These are phyloP conservation scores for Anguilla megastoma DNA, from an alignment of 2,797 vertebrate species.

Conservation along the genomic window DNA sequence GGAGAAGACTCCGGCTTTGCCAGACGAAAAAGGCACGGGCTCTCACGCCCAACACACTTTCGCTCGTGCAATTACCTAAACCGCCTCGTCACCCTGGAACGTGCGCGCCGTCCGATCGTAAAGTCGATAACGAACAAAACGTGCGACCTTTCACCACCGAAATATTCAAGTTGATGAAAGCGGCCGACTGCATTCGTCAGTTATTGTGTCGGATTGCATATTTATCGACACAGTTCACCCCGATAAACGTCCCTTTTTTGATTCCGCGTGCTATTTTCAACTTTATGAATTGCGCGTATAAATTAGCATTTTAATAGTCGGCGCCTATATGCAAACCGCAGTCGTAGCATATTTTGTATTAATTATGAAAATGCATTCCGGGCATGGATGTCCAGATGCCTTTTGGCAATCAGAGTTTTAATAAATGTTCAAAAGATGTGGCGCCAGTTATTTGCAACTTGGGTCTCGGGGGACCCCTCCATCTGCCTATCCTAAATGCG, in stretches of 20 bases:
- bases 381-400: constrained; percentile 38
- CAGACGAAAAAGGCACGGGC: neutral
- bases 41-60: neutral
- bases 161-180: neutral
- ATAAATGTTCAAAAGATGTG: constrained; percentile 35
- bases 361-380: constrained; percentile 40
- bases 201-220: neutral
- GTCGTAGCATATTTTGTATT: constrained; percentile 34
- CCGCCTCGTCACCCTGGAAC: neutral
- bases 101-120: neutral
- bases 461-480: constrained; percentile 28
- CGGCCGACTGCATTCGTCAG: neutral
- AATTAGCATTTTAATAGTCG: neutral
- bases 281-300: neutral
- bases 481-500: constrained; percentile 37
- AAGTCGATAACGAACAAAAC: neutral
- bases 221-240: neutral
- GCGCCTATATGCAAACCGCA: constrained; percentile 11
- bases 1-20: neutral
- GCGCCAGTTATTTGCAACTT: constrained; percentile 27
- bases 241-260: neutral
- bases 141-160: neutral
- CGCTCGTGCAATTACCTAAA: neutral
- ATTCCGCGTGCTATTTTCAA: constrained; percentile 16
- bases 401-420: constrained; percentile 34